A percentile compares a stretch with the other conserved stretches of the same genome.
Evolutionary conservation across 2,797 vertebrate species (phyloP).

Genomic region (Protonibea diacanthus): DNA sequence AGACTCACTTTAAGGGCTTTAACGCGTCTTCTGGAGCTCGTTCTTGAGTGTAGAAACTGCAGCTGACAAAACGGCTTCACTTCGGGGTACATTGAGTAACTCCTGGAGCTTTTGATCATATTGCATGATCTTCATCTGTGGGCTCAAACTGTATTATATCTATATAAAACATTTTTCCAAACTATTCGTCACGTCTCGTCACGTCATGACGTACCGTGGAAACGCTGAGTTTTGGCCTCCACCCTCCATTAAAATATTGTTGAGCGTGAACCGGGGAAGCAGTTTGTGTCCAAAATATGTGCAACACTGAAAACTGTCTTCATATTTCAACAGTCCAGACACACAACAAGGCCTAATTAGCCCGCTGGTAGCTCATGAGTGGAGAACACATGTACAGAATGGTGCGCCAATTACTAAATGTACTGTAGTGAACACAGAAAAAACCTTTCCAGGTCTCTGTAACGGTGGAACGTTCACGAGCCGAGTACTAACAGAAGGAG

Average conservation of each 20-base stretch:
- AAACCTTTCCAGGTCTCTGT: neutral
- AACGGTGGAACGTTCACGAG: slow-evolving; percentile 22
- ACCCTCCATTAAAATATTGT: slow-evolving; percentile 20
- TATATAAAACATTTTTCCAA: neutral
- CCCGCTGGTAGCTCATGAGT: neutral
- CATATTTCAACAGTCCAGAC: neutral
- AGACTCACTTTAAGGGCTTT: neutral
- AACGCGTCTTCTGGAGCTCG: neutral
- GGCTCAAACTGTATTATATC: neutral
- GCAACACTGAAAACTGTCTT: slow-evolving; percentile 21
- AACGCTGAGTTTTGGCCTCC: slow-evolving; percentile 9
- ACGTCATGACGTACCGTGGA: slow-evolving; percentile 13
- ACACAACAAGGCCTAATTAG: slow-evolving; percentile 4
- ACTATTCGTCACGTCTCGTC: neutral
- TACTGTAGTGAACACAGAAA: neutral
- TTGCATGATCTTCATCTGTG: neutral
- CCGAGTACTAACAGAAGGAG: neutral
- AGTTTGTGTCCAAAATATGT: neutral
- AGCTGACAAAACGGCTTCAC: slow-evolving; percentile 4
- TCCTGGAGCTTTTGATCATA: neutral
- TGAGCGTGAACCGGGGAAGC: slow-evolving; percentile 23
- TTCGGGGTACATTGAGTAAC: neutral
- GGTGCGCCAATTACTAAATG: slow-evolving; percentile 1
- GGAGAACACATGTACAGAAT: neutral
- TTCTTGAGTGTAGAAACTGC: neutral